phyloP scores from a whole-genome alignment of 2,113 vertebrate species.

The Malurus cyaneus region DNA sequence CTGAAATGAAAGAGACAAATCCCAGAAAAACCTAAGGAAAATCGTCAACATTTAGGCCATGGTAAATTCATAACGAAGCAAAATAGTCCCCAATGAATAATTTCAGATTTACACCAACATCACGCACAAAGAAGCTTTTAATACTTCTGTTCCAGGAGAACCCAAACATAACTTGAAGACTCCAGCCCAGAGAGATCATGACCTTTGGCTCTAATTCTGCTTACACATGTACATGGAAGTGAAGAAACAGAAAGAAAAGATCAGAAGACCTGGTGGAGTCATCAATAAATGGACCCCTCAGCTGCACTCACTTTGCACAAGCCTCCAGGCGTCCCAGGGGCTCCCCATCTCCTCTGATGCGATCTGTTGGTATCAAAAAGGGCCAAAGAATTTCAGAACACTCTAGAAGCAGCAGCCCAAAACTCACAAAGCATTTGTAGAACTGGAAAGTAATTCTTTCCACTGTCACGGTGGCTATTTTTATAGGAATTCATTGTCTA shows the following conservation, averaged over 20 bases:
- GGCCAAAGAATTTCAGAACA: neutral
- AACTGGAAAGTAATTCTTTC: neutral
- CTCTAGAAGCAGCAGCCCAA: neutral
- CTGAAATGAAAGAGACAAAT: neutral
- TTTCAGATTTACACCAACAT: neutral
- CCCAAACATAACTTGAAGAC: neutral
- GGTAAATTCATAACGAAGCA: neutral
- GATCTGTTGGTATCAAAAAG: neutral
- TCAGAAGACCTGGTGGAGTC: neutral
- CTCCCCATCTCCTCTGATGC: neutral
- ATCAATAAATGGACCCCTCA: neutral
- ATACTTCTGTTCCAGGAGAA: neutral
- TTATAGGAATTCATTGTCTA: neutral
- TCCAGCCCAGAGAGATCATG: neutral
- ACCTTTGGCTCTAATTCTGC: neutral
- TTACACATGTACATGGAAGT: neutral
- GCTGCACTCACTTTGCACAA: constrained; percentile 85
- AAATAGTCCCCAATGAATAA: neutral
- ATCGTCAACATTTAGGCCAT: neutral
- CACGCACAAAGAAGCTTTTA: neutral
- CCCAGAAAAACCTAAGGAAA: neutral
- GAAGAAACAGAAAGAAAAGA: neutral
- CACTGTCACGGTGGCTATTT: neutral
- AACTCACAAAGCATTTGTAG: neutral
- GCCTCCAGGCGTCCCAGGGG: constrained; percentile 74